Base-by-base conservation (phyloP, 2,797 vertebrate species). In the Chelon auratus region DNA sequence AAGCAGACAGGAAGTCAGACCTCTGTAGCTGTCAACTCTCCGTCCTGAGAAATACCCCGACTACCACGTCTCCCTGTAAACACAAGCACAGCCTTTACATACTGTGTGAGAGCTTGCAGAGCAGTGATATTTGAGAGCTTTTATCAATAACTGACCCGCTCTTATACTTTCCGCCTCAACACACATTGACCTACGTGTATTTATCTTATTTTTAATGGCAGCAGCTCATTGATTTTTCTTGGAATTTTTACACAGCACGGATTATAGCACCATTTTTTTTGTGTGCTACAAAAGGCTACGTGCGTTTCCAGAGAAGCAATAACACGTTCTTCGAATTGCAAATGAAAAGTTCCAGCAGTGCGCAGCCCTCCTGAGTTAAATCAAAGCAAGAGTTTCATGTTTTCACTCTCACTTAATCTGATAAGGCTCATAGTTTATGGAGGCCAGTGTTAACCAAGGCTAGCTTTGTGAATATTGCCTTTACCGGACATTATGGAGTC, bases 121-220 rank as follows among this genome's bases (percentile, higher is more conserved):
- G 36, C 40, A 55, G 37, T 53, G 40, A 59, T 30, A 24, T 72
- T 62, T 26, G 13, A 77, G 36, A 3, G 55, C 43, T 77, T 83
- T 73, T 60, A 63, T 71, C 64, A 73, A 75, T 83, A 64, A 66
- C 26, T 52, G 45, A 66, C 40, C 45, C 1, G 3, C 48, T 15
- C 20, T 77, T 84, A 69, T 70, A 37, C 57, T 63, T 77, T 64
- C 68, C 62, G 68, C 33, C 51, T 54, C 30, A 58, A 4, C 62
- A 66, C 66, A 75, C 62, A 47, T 62, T 53, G 43, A 78, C 77
- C 43, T 39, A 8, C 1, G 13, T 37, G 13, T 62, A 33, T 64
- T 77, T 64, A 57, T 80, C 36, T 80, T 47, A 26, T 70, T 67
- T 67, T 77, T 56, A 52, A 75, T 69, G 22, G 12, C 48, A 26